These are phyloP conservation scores for Styela clava DNA, from an alignment of 23 tunicate genomes.

Conservation along the genomic window DNA sequence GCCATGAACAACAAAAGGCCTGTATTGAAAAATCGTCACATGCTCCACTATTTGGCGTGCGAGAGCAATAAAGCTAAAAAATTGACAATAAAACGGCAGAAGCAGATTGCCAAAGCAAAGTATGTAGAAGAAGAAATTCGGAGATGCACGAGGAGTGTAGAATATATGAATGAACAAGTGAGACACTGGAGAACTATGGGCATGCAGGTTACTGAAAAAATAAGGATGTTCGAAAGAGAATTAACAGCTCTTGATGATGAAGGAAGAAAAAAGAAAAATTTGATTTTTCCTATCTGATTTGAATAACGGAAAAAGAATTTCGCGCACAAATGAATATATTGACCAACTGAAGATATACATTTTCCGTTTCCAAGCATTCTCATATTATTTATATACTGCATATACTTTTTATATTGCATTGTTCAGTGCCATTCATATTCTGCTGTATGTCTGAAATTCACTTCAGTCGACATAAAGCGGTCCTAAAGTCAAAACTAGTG, in stretches of 20 bases:
- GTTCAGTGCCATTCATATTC: no score
- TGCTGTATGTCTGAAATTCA: no score
- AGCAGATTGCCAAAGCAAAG: constrained; percentile 18
- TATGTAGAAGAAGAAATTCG: constrained; percentile 17
- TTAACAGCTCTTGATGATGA: not conserved
- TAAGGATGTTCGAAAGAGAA: constrained; percentile 5
- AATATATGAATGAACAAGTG: not conserved
- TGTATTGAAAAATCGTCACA: constrained; percentile 1
- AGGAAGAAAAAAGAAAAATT: not conserved
- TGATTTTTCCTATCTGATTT: constrained; percentile 12
- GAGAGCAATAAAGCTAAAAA: not conserved
- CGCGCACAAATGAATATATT: no score
- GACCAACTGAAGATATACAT: no score
- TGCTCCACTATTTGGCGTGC: not conserved
- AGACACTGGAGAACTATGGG: constrained; percentile 14
- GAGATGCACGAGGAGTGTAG: not conserved
- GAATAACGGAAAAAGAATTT: no score
- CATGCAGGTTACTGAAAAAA: not conserved
- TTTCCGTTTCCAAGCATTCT: no score
- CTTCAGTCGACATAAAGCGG: no score
- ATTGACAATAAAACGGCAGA: constrained; percentile 15
- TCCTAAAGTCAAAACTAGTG: no score
- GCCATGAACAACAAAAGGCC: no score
- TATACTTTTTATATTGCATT: no score
- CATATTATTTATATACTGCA: no score